Evolutionary conservation across 2,888 invertebrate species (phyloP).

Genomic region (Acleris cristana): DNA sequence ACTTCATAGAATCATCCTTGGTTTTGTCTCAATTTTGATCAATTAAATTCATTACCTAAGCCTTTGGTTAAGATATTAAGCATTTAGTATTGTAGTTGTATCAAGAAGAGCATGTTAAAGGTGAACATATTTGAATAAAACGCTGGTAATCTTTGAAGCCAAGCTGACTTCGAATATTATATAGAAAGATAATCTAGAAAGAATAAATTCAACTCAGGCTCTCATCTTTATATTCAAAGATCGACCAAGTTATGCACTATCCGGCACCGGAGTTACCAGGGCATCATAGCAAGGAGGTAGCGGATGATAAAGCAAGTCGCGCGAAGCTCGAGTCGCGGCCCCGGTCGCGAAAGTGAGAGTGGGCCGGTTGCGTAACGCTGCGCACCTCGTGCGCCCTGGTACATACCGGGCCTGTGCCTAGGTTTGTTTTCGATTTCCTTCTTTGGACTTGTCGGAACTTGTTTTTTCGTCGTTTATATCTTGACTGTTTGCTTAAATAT

Average conservation of each 20-base stretch:
- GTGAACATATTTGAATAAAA: too few species aligned
- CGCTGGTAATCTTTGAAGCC: too few species aligned
- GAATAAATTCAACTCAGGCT: too few species aligned
- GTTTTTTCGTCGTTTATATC: too few species aligned
- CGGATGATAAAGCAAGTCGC: conserved; percentile 14
- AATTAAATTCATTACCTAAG: too few species aligned
- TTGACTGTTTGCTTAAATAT: too few species aligned
- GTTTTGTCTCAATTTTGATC: too few species aligned
- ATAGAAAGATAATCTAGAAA: too few species aligned
- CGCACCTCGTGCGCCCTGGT: conserved; percentile 69
- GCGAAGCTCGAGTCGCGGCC: conserved; percentile 39
- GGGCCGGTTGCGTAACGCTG: conserved; percentile 69
- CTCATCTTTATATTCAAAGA: neutral
- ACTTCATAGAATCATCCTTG: neutral
- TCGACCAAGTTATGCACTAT: conserved; percentile 32
- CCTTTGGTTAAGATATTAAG: too few species aligned
- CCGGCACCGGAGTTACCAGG: conserved; percentile 44
- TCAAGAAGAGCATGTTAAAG: too few species aligned
- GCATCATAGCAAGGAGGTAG: conserved; percentile 44
- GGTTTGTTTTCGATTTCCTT: conserved; percentile 41
- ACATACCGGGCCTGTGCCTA: conserved; percentile 54
- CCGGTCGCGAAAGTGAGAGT: conserved; percentile 79
- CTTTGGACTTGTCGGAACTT: neutral
- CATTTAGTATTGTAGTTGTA: too few species aligned
- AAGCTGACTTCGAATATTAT: too few species aligned